Base-by-base conservation (phyloP, 2,113 vertebrate species). In the Trogon surrucura region DNA sequence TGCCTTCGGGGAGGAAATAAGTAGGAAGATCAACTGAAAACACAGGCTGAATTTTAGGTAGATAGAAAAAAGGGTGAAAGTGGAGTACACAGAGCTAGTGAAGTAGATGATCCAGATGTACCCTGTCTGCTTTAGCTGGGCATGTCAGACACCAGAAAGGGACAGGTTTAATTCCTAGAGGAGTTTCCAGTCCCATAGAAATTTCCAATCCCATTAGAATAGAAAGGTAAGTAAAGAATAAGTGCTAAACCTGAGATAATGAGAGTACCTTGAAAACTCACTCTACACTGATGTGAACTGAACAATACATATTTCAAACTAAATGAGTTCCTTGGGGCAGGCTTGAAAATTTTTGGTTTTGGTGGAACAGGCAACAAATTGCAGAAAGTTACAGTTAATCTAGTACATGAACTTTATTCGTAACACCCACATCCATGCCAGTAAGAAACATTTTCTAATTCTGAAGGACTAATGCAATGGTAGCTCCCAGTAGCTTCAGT, bases 21-120 rank as follows among this genome's bases (percentile, higher is more conserved):
- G 77, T 45, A 75, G 50, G 57, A 91, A 75, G 83, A 91, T 71
- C 75, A 88, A 79, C 67, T 88, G 88, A 89, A 95, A 96, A 78
- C 53, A 84, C 29, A 61, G 45, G 25, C 23, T 57, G 16, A 78
- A 91, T 95, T 94, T 94, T 90, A 75, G 83, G 72, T 71, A 71
- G 87, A 88, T 77, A 44, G 34, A 89, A 94, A 93, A 91, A 13
- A 53, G 30, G 23, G 50, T 87, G 80, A 72, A 91, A 93, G 51
- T 57, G 34, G 61, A 93, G 13, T 60, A 66, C 10, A 16, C 16
- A n/a, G 5, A 78, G 51, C 53, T 88, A 75, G 85, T 32, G 80
- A 88, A 94, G 69, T 41, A 84, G 69, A 86, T 84, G 36, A 96
- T 83, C 80, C 88, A 88, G 61, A 53, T 88, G 60, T 90, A 84